Evolutionary conservation across 2,888 invertebrate species (phyloP).

Genomic region (Synergus laeviventris): DNA sequence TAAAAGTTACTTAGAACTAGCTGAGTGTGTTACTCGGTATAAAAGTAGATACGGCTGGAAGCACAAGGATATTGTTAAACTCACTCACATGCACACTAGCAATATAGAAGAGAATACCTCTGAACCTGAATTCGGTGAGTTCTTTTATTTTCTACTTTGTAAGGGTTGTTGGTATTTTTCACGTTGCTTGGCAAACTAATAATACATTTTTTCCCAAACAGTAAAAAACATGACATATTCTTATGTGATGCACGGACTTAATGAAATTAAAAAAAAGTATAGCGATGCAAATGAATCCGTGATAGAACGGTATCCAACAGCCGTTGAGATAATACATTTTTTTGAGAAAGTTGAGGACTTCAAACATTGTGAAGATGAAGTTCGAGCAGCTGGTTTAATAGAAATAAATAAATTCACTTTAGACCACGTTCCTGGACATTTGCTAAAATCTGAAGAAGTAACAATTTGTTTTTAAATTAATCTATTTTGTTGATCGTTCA

Average conservation of each 20-base stretch:
- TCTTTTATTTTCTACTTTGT: background rate
- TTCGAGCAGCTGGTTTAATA: conserved; percentile 77
- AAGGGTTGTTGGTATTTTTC: background rate
- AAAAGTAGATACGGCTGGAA: conserved; percentile 83
- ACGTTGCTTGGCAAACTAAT: background rate
- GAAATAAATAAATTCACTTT: conserved; percentile 79
- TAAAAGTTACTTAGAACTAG: conserved; percentile 81
- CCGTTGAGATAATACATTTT: conserved; percentile 69
- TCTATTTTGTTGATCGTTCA: background rate
- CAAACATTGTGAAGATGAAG: conserved; percentile 75
- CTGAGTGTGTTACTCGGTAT: conserved; percentile 81
- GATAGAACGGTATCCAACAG: conserved; percentile 67
- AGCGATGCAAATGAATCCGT: conserved; percentile 61
- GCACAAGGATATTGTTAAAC: conserved; percentile 84
- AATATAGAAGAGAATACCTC: background rate
- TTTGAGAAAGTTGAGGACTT: conserved; percentile 67
- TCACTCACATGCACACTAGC: conserved; percentile 76
- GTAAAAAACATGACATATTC: conserved; percentile 66
- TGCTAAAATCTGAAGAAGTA: conserved; percentile 82
- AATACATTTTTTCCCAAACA: conserved; percentile 51
- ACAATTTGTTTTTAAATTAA: conserved; percentile 56
- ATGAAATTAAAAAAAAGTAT: conserved; percentile 76
- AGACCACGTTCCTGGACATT: conserved; percentile 83
- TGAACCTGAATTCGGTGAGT: conserved; percentile 39
- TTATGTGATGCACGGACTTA: conserved; percentile 79